A percentile compares a stretch with the other conserved stretches of the same genome.
phyloP scores from a whole-genome alignment of 2,797 vertebrate genomes.

The Acanthurus lineatus region DNA sequence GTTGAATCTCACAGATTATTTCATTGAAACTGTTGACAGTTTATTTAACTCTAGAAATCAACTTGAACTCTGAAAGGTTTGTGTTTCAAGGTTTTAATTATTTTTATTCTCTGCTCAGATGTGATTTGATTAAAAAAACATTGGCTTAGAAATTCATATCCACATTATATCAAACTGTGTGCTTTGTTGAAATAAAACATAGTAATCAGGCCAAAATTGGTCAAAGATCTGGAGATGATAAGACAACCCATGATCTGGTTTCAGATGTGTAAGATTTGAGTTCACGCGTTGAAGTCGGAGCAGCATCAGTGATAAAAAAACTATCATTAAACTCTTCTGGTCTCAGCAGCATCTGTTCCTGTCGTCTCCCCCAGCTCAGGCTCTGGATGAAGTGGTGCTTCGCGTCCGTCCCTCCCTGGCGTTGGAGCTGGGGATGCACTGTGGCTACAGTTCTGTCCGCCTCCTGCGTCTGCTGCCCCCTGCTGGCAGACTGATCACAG shows the following conservation, averaged over 20 bases:
- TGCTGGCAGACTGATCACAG: constrained; percentile 73
- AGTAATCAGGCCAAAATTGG: not conserved
- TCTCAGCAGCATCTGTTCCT: not conserved
- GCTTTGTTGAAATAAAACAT: no score
- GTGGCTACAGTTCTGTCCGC: constrained; percentile 80
- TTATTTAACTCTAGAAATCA: no score
- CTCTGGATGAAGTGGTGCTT: constrained; percentile 69
- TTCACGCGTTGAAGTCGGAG: no score
- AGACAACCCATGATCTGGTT: not conserved
- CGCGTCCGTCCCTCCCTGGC: constrained; percentile 50
- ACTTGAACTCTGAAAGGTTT: no score
- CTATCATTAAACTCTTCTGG: not conserved
- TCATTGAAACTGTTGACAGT: no score
- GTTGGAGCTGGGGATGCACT: constrained; percentile 83
- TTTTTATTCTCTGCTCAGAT: no score
- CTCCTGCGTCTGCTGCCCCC: constrained; percentile 79
- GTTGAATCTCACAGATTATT: no score
- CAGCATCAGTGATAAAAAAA: no score
- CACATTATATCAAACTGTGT: not conserved
- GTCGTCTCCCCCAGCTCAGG: constrained; percentile 52
- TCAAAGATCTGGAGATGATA: not conserved
- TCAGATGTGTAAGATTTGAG: not conserved
- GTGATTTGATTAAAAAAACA: no score
- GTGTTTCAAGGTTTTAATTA: no score
- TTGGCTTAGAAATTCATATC: no score